phyloP scores from a whole-genome alignment of 1,140 invertebrate species.

The Drosophila saltans region DNA sequence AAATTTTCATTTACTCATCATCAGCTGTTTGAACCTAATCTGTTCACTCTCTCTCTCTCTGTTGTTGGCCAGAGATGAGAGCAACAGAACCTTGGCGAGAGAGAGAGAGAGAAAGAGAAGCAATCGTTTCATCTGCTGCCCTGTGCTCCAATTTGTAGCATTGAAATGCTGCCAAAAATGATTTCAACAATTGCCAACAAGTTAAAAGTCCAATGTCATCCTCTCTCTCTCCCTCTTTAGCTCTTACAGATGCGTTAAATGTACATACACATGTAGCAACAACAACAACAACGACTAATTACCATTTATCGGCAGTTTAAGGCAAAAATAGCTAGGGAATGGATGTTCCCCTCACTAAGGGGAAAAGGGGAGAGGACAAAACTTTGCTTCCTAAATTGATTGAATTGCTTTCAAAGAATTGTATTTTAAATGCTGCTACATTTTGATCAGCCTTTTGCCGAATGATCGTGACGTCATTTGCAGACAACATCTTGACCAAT shows the following conservation, averaged over 20 bases:
- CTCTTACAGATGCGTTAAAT: constrained; percentile 41
- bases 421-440: constrained; percentile 5
- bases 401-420: constrained; percentile 46
- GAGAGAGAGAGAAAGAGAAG: constrained; percentile 18
- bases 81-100: not conserved
- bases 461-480: constrained; percentile 74
- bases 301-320: constrained; percentile 66
- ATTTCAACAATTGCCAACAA: constrained; percentile 39
- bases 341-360: not conserved
- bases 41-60: not conserved
- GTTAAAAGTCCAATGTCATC: constrained; percentile 73
- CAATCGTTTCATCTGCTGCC: not conserved
- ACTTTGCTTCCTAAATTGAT: constrained; percentile 53
- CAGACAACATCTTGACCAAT: constrained; percentile 36
- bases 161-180: constrained; percentile 68
- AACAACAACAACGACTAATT: constrained; percentile 38
- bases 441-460: constrained; percentile 59
- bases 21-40: constrained; percentile 27
- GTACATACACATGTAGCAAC: constrained; percentile 1
- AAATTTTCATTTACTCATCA: constrained; percentile 11
- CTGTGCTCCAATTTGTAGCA: constrained; percentile 46
- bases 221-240: constrained; percentile 26
- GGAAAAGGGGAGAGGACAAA: not conserved
- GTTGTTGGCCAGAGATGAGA: not conserved
- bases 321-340: constrained; percentile 48